Base-by-base conservation (phyloP, 2,113 vertebrate species). In the Dolichotis patagonum region DNA sequence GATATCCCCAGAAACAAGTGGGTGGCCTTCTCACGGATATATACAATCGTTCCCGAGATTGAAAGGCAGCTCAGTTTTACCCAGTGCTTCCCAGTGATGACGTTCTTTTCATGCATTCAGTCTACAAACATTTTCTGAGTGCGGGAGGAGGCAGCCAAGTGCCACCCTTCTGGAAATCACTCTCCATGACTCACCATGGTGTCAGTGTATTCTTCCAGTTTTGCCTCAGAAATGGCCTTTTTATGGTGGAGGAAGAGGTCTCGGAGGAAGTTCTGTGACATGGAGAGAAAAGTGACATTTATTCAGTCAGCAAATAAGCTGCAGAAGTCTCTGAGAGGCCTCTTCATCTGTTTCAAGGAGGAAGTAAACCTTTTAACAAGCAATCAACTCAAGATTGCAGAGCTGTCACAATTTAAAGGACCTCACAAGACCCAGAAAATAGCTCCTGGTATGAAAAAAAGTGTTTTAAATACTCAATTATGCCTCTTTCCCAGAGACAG, bases 131-230 rank as follows among this genome's bases (percentile, higher is more conserved):
- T 9, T 77, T 63, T n/a, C 17, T 28, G 6, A 30, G 41, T 26
- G 16, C 35, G 19, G 0, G 5, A 14, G 46, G 22, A 75, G 16
- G 19, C 1, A 0, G 19, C 3, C 0, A 43, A 28, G 13, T 13
- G 46, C 28, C 19, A 24, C 17, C 28, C 20, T 12, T 4, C 0
- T 1, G 22, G 46, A 77, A 43, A 46, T 14, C 0, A 5, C 22
- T 0, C 30, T 26, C 35, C 5, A 0, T 28, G 52, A 95, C 98
- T 97, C 98, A 99, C 99, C 99, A 99, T 99, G 56, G 99, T 97
- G 85, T 99, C 99, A 0, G 99, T 99, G 89, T 99, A 99, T 88
- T 99, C 99, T 65, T 99, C 99, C 98, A 99, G 98, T 88, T 99
- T 99, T 30, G 93, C 98, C 38, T 99, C 98, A 24, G 99, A 75